Evolutionary conservation across 1,140 invertebrate genomes (phyloP), one percentile per base, ranked within the genome.

Genomic region (Zaprionus nigranus): DNA sequence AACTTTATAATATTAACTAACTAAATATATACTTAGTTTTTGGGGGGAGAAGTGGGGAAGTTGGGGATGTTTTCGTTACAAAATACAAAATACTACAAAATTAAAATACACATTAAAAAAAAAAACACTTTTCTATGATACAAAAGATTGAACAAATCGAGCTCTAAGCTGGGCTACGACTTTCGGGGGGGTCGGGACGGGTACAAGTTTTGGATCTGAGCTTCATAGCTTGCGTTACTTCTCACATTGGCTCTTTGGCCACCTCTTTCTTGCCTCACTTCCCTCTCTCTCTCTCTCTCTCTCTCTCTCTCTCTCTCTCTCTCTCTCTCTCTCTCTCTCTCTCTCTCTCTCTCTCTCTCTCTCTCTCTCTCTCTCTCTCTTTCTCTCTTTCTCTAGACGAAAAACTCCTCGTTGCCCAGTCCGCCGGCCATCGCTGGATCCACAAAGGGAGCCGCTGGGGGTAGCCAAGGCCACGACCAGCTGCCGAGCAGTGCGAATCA

Each of bases 401-500:
- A 90, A 62, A 90, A 90, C 74, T 90, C 86, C 62, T 90, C 86
- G 38, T 90, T 90, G 58, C 82, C 86, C 11, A 82, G 34, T 36
- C 57, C 60, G 15, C 43, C 62, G 40, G 57, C 78, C 63, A 74
- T 67, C 20, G 79, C 75, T 34, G 84, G 71, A n/a, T 90, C 81
- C 34, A 90, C 56, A 13, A 77, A 63, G 30, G 83, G 81, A 51
- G 75, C 40, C 34, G 69, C 61, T 20, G 61, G 75, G 20, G 61
- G 75, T 22, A 72, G 63, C 78, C 87, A 84, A 58, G 79, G 79
- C 86, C 86, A 84, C 17, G 82, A 72, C 86, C 86, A 91, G 51
- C 80, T 61, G 61, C 87, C 80, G 22, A 81, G 71, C 1, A 86
- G 80, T 74, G 71, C 46, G 43, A 92, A 92, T 92, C 91, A 92